These are phyloP conservation scores for Macropus fuliginosus DNA, from an alignment of 2,797 vertebrate genomes.

Conservation along the genomic window DNA sequence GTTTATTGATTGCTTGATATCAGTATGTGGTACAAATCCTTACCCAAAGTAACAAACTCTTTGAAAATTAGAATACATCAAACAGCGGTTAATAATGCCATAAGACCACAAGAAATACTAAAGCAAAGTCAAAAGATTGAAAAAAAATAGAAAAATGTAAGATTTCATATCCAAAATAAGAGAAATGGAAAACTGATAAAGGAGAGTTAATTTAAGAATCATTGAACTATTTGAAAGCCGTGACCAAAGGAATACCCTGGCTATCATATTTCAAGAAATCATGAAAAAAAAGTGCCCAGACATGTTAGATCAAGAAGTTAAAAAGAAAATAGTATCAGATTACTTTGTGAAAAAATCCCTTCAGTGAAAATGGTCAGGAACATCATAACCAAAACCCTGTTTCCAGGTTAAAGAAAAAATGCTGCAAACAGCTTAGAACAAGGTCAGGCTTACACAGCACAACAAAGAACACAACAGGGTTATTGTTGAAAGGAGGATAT, in stretches of 20 bases:
- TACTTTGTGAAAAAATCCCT: background rate
- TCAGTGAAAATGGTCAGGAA: background rate
- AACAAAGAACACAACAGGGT: too few species aligned
- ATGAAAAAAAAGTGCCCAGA: background rate
- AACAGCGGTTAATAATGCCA: too few species aligned
- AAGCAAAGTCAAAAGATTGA: too few species aligned
- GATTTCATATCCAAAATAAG: too few species aligned
- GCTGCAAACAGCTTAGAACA: too few species aligned
- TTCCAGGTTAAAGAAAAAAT: too few species aligned
- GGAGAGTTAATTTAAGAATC: background rate
- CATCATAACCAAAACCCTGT: background rate
- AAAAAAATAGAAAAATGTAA: too few species aligned
- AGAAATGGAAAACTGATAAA: background rate
- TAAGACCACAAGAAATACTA: too few species aligned
- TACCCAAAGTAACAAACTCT: background rate
- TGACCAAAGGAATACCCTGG: background rate
- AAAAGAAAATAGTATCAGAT: background rate
- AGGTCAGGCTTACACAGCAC: too few species aligned
- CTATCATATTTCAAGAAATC: background rate
- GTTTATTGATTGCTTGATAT: background rate
- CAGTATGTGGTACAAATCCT: too few species aligned
- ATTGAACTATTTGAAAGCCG: background rate
- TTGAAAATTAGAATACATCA: background rate
- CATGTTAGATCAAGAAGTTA: background rate
- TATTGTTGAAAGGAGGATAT: too few species aligned